Evolutionary conservation across 2,113 vertebrate species (phyloP).

Genomic region (Psilopogon haemacephalus): DNA sequence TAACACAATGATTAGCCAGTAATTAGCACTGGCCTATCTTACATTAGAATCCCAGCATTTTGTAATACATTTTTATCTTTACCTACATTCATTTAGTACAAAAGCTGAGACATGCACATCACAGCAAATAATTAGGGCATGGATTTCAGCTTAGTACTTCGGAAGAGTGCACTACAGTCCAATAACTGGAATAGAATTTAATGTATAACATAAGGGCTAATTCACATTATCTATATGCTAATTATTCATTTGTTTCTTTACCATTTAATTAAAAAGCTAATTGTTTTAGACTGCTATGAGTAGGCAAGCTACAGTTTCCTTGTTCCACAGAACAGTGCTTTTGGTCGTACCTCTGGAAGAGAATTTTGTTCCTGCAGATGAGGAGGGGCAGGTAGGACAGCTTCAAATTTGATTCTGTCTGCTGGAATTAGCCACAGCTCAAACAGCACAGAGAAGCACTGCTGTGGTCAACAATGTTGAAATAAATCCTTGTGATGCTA

Average conservation of each 20-base stretch:
- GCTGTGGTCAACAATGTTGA: background rate
- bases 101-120: slow-evolving; percentile 46
- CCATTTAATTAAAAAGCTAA: background rate
- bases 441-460: background rate
- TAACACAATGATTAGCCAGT: slow-evolving; percentile 66
- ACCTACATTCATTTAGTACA: slow-evolving; percentile 47
- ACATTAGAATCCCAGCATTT: slow-evolving; percentile 53
- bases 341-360: fast-evolving
- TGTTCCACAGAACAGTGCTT: fast-evolving
- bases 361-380: background rate
- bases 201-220: slow-evolving; percentile 10
- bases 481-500: background rate
- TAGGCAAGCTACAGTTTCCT: background rate
- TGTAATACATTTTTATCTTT: slow-evolving; percentile 61
- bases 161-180: background rate
- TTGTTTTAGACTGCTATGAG: background rate
- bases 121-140: slow-evolving; percentile 45
- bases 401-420: background rate
- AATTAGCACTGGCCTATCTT: slow-evolving; percentile 68
- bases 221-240: slow-evolving; percentile 40
- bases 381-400: background rate
- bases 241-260: slow-evolving; percentile 55
- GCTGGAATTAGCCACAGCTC: background rate
- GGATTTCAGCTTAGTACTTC: slow-evolving; percentile 52
- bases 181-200: slow-evolving; percentile 5